Evolutionary conservation across 2,113 vertebrate species (phyloP).

Genomic region (Chascanopsetta lugubris): DNA sequence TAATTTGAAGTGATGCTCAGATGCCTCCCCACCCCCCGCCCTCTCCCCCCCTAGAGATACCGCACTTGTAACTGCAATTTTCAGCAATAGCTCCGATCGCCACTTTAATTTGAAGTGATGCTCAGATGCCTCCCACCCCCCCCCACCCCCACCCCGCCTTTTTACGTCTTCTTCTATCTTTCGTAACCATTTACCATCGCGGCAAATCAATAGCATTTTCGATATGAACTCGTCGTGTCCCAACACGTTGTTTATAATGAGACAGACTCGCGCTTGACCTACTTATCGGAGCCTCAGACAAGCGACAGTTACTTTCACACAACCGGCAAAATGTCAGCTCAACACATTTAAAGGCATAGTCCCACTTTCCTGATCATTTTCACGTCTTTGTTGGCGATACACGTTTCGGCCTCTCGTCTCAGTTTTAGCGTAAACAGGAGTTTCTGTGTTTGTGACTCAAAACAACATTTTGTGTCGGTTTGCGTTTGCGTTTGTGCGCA

Average conservation of each 20-base stretch:
- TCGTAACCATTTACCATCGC: too few species aligned
- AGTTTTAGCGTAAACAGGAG: not conserved
- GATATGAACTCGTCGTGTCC: not conserved
- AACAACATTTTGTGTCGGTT: not conserved
- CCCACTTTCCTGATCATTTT: not conserved
- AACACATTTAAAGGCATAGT: not conserved
- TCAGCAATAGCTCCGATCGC: slow-evolving; percentile 28
- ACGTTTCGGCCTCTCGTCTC: not conserved
- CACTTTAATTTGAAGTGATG: slow-evolving; percentile 13
- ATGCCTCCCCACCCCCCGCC: too few species aligned
- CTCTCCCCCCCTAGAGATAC: slow-evolving; percentile 31
- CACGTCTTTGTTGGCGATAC: not conserved
- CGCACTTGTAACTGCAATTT: slow-evolving; percentile 35
- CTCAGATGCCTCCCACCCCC: too few species aligned
- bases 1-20: slow-evolving; percentile 1
- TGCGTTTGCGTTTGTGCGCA: not conserved
- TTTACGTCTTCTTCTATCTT: too few species aligned
- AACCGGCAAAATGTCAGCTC: not conserved
- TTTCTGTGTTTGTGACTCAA: not conserved
- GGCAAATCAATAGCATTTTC: not conserved
- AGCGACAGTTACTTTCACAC: not conserved
- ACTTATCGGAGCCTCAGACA: not conserved
- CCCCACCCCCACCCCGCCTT: slow-evolving; percentile 4
- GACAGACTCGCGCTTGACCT: not conserved
- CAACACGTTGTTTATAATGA: slow-evolving; percentile 1